Evolutionary conservation across 2,888 invertebrate species (phyloP).

Genomic region (Rhamphomyia laevipes): DNA sequence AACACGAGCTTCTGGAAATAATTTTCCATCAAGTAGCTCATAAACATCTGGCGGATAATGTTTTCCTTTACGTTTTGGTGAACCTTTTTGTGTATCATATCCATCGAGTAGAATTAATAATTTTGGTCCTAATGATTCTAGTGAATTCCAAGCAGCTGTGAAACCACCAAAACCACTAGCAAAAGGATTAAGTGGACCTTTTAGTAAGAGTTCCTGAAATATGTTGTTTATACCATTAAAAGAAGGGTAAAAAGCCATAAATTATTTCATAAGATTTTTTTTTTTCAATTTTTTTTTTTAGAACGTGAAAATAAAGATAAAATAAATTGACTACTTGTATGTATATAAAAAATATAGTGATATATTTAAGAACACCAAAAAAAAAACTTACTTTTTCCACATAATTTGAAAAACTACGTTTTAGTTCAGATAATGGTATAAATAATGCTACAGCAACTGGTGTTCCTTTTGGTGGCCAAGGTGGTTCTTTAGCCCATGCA

Average conservation of each 20-base stretch:
- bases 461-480: constrained; percentile 31
- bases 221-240: too few relatives aligned
- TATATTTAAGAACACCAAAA: not conserved
- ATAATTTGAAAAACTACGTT: constrained; percentile 31
- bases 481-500: constrained; percentile 42
- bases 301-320: too few relatives aligned
- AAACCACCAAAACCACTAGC: constrained; percentile 26
- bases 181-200: constrained; percentile 28
- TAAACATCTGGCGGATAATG: constrained; percentile 38
- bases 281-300: too few relatives aligned
- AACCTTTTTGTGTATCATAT: constrained; percentile 33
- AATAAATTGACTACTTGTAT: not conserved
- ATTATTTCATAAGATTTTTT: too few relatives aligned
- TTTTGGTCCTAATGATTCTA: constrained; percentile 38
- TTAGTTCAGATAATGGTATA: constrained; percentile 42
- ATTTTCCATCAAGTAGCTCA: constrained; percentile 41
- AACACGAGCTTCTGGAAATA: constrained; percentile 43
- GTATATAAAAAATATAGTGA: not conserved
- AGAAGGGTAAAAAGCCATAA: too few relatives aligned
- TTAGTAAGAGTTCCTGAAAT: constrained; percentile 37
- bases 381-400: constrained; percentile 22
- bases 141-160: constrained; percentile 37
- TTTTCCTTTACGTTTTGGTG: constrained; percentile 31
- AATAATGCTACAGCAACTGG: constrained; percentile 41
- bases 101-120: constrained; percentile 43